Percentiles rank a stretch among this genome's conserved stretches.
Conservation (phyloP, 2,797 vertebrate species). For the Mustela erminea region DNA sequence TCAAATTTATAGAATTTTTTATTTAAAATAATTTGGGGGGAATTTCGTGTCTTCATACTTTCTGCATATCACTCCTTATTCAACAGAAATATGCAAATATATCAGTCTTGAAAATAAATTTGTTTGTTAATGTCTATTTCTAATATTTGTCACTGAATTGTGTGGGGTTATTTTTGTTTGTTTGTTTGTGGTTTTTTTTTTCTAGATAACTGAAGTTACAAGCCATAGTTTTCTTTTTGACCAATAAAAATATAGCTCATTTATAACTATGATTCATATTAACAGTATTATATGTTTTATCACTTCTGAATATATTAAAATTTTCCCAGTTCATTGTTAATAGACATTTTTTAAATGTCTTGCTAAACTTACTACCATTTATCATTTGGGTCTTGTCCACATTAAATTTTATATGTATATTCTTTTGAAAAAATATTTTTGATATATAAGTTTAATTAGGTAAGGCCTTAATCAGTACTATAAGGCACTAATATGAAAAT, state of each 20-base stretch:
- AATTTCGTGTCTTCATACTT: background rate
- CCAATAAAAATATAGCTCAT: background rate
- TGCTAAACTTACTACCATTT: background rate
- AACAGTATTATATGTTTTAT: background rate
- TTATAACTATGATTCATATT: background rate
- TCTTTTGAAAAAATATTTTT: background rate
- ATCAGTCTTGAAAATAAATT: background rate
- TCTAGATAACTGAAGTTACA: background rate
- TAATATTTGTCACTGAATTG: too few relatives aligned
- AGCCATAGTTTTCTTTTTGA: background rate
- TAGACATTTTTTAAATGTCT: background rate
- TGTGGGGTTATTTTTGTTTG: background rate
- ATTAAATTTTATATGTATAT: background rate
- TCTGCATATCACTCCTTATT: background rate
- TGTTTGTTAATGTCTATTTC: background rate
- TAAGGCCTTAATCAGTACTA: background rate
- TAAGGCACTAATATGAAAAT: background rate
- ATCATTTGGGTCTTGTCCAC: background rate
- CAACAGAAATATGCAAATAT: background rate
- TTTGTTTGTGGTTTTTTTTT: background rate
- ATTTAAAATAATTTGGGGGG: background rate
- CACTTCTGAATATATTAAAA: background rate
- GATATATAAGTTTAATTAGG: background rate
- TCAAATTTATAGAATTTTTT: background rate
- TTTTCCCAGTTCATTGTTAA: background rate